Base-by-base conservation (phyloP, 35 echinoderm and acorn worm genomes). In the Acanthaster planci region DNA sequence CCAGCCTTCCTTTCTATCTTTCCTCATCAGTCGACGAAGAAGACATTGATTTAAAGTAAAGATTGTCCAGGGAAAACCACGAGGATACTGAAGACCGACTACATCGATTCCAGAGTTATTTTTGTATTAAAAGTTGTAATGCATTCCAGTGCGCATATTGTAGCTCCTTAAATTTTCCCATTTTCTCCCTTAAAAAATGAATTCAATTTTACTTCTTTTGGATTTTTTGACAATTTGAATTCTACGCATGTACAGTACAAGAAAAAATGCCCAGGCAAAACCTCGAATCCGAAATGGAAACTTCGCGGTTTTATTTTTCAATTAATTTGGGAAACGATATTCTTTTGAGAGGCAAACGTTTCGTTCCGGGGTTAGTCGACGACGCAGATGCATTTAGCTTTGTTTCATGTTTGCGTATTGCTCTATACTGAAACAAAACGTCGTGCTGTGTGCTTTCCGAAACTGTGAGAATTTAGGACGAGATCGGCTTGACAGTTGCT, bases 21-120 rank as follows among this genome's bases (percentile, higher is more conserved):
- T 97, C 94, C 15, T 76, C 90, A 10, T 97, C 94, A 21, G 87
- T 97, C 55, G 94, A 97, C 53, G 94, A 97, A 89, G 94, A 97
- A 21, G 94, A 97, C 35, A 97, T 97, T 32, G 94, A 97, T 79
- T 80, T 97, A 53, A 97, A 97, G 67, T 97, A 75, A 85, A 81
- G 7, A 51, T n/a, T 17, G 51, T 44, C 51, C 51, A 7, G 14
- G 10, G 8, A 26, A 72, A 34, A 31, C 10, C 23, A 72, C 30
- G 34, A 7, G 64, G 19, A 34, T 72, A 72, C 30, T 14, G 64
- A 34, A 72, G 30, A 72, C 10, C 23, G 14, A 72, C 30, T 31
- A 55, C 21, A n/a, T 18, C 27, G 64, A 29, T 12, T 72, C 64
- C 22, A 72, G 64, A 72, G n/a, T 72, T 72, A 72, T 72, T 72